phyloP scores from a whole-genome alignment of 2,113 vertebrate species.

The Stigmatopora nigra region DNA sequence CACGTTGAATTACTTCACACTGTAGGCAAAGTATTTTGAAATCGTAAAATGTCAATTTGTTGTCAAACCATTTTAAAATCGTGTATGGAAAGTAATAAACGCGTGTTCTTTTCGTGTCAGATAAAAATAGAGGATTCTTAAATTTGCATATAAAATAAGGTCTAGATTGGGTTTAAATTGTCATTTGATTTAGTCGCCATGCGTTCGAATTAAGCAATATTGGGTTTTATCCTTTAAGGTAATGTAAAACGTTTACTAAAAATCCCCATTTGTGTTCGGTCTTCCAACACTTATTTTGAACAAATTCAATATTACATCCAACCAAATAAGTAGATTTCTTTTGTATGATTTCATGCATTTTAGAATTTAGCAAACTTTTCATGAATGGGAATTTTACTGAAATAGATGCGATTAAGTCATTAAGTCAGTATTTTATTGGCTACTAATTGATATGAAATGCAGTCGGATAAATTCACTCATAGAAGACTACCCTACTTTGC shows the following conservation, averaged over 20 bases:
- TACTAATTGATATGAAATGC: neutral
- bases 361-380: neutral
- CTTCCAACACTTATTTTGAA: neutral
- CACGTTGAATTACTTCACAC: neutral
- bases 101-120: neutral
- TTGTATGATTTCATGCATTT: neutral
- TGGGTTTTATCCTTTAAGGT: neutral
- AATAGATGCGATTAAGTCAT: neutral
- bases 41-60: neutral
- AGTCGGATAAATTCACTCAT: too few species aligned
- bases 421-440: neutral
- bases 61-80: neutral
- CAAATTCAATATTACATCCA: neutral
- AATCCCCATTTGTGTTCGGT: neutral
- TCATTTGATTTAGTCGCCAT: neutral
- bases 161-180: neutral
- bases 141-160: neutral
- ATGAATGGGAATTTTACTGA: neutral
- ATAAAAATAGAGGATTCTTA: neutral
- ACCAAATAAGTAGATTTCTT: neutral
- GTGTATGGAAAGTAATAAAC: neutral
- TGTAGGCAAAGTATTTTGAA: neutral
- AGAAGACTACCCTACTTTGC: too few species aligned
- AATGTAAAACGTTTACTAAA: neutral
- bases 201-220: neutral